Evolutionary conservation across 1,140 invertebrate species (phyloP).

Genomic region (Phenacoccus solenopsis): DNA sequence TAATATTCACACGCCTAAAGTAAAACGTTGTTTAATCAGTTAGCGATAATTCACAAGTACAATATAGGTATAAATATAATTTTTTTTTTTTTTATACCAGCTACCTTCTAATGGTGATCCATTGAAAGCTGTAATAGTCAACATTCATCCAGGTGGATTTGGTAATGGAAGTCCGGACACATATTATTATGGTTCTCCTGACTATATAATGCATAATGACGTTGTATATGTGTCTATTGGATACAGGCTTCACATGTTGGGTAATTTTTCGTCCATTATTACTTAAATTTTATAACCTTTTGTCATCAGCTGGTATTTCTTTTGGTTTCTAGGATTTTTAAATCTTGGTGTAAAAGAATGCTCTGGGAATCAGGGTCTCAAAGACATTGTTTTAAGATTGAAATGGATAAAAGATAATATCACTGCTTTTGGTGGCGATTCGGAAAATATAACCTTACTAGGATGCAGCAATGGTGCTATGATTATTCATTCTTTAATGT

Average conservation of each 20-base stretch:
- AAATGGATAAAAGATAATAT: constrained; percentile 62
- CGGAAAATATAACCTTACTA: constrained; percentile 48
- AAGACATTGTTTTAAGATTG: constrained; percentile 58
- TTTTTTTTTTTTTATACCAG: background rate
- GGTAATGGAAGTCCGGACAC: background rate
- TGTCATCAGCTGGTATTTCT: background rate
- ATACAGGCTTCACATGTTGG: background rate
- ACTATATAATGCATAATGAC: background rate
- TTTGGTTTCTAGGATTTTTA: constrained; percentile 30
- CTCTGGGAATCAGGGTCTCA: constrained; percentile 60
- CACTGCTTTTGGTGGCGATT: constrained; percentile 57
- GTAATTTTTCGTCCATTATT: background rate
- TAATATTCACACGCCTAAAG: background rate
- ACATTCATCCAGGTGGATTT: background rate
- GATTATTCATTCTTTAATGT: constrained; percentile 49
- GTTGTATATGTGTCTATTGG: background rate
- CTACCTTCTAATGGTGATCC: background rate
- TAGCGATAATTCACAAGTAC: background rate
- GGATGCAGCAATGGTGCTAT: constrained; percentile 56
- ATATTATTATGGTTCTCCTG: background rate
- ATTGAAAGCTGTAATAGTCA: background rate
- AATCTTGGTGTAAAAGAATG: constrained; percentile 47
- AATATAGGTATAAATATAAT: too few species aligned
- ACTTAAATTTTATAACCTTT: background rate
- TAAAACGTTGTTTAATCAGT: background rate